Base-by-base conservation (phyloP, 2,113 vertebrate species). In the Triplophysa rosa region DNA sequence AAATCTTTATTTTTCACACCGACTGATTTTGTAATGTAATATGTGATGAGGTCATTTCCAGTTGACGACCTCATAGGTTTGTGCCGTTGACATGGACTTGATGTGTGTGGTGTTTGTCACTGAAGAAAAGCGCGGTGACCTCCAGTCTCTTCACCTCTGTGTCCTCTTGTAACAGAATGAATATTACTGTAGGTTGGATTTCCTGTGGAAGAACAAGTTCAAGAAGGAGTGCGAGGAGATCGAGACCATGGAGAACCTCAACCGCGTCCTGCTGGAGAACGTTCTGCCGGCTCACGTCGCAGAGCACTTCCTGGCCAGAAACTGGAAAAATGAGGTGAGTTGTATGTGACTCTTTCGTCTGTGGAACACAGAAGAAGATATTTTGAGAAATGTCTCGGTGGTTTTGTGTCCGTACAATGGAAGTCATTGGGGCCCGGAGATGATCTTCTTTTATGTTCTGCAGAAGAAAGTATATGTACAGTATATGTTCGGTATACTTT, bases 161-260 rank as follows among this genome's bases (percentile, higher is more conserved):
- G 96, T 99, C 96, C 97, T 99, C 96, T 95, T 99, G 94, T 99
- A 99, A 99, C 98, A 99, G 98, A 99, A 96, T 98, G 98, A 99
- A 98, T 99, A 99, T 98, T 99, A 99, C 97, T 99, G 98, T 97
- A 98, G 97, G 96, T 98, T 99, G 93, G 98, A 99, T 93, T 99
- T 99, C 94, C 92, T 99, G 73, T 99, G 98, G 97, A 99, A 98
- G 94, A 98, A 98, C 95, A 99, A 99, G 91, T 99, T 99, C 93
- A 98, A 97, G 92, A 98, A 95, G 93, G 97, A 99, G 88, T 97
- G 97, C 16, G 98, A 99, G 91, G 98, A 99, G 93, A 99, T 98
- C 74, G 98, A 99, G 87, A 99, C 97, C 33, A 99, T 99, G 98
- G 98, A 99, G 90, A 99, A 97, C 87, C 92, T 99, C 67, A 99